Base-by-base conservation (phyloP, 2,888 invertebrate species). In the Aethes cnicana region DNA sequence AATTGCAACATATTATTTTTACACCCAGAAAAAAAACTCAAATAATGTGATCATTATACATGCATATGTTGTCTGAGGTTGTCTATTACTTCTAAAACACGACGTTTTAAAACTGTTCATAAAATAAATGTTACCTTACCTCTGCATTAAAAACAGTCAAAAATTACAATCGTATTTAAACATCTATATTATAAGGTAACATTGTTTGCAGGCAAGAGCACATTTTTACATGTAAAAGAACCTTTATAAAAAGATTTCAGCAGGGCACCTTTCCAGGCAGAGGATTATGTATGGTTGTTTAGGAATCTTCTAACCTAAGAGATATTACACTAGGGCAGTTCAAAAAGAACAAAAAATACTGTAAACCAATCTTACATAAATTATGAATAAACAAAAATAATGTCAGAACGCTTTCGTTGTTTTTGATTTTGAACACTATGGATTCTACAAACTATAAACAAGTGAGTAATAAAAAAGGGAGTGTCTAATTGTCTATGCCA, bases 181-280 rank as follows among this genome's bases (percentile, higher is more conserved):
- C n/a, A n/a, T n/a, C n/a, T n/a, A n/a, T n/a, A n/a, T n/a, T n/a
- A n/a, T n/a, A n/a, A n/a, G n/a, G n/a, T n/a, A n/a, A n/a, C n/a
- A n/a, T n/a, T n/a, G n/a, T n/a, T n/a, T n/a, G n/a, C n/a, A 79
- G 84, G 84, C 84, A 85, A 85, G 85, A 83, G 77, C 66, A 58
- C 66, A n/a, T n/a, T n/a, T n/a, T 75, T 58, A 69, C 66, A 63
- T 62, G 61, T 63, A 58, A 61, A 59, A 63, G 39, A 61, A 61
- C 42, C 57, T 56, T 60, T 55, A 47, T 55, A 59, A 55, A 61
- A 16, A 47, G 7, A 17, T 16, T 57, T 65, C 54, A 61, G 59
- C 55, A 54, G 61, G 64, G 61, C 63, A n/a, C n/a, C n/a, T n/a
- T n/a, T n/a, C n/a, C n/a, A 71, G 80, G 81, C 81, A 83, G 82